These are phyloP conservation scores for Netelia virgata DNA, from an alignment of 2,888 invertebrate species.

Conservation along the genomic window DNA sequence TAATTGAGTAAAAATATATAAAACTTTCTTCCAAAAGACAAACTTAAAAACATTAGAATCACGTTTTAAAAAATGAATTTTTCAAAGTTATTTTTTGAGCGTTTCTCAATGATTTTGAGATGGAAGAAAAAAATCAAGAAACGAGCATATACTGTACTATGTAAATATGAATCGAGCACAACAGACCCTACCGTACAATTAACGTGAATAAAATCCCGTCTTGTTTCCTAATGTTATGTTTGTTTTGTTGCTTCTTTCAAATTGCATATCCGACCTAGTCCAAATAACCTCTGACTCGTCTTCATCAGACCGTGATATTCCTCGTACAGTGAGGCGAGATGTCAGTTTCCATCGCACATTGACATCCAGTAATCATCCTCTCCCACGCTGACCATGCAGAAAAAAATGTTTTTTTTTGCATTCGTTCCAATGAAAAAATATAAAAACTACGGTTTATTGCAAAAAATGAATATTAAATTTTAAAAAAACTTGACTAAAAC, in stretches of 20 bases:
- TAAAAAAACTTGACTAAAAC: neutral
- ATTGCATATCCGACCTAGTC: neutral
- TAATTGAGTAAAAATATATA: too few relatives aligned
- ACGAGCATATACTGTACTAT: too few relatives aligned
- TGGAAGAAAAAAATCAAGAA: too few relatives aligned
- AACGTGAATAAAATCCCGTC: neutral
- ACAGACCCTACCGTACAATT: too few relatives aligned
- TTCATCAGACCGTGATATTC: constrained; percentile 2
- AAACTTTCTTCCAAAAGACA: too few relatives aligned
- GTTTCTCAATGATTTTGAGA: too few relatives aligned
- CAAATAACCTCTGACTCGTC: constrained; percentile 1
- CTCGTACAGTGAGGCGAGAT: neutral
- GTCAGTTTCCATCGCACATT: constrained; percentile 4
- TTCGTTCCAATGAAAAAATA: neutral
- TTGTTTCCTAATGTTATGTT: constrained; percentile 13
- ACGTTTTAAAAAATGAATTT: too few relatives aligned
- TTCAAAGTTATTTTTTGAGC: too few relatives aligned
- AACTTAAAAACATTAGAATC: too few relatives aligned
- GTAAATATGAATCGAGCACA: too few relatives aligned
- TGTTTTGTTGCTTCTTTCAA: constrained; percentile 4
- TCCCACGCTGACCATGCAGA: neutral
- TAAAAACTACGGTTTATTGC: neutral
- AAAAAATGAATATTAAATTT: neutral
- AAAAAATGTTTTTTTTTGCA: neutral
- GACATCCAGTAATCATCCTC: constrained; percentile 1